Evolutionary conservation across 2,797 vertebrate genomes (phyloP), one percentile per base, ranked within the genome.

Genomic region (Lithobates sylvaticus): DNA sequence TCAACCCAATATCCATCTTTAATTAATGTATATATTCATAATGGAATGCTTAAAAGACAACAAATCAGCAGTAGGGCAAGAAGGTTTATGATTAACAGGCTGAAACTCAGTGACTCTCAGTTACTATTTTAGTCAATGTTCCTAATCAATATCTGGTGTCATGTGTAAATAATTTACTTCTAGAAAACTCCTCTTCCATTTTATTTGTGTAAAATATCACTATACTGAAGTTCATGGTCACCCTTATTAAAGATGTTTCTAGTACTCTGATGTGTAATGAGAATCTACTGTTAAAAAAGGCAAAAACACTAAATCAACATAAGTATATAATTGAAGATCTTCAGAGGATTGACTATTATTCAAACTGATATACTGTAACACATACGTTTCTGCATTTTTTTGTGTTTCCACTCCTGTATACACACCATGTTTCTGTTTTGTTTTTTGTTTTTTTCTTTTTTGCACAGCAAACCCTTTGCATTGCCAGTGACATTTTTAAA

Each of bases 81-180:
- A 18, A 10, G 61, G 83, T 73, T 85, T 67, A 78, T 85, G 21
- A 85, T 85, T 85, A 78, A 85, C 58, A 34, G 15, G 50, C 0
- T 58, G 36, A 78, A 29, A 71, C 54, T 61, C 65, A 73, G 67
- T 42, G 16, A 71, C 47, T 71, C 34, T 69, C 42, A 18, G 39
- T 78, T 36, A 64, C 83, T 85, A 73, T 73, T 85, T 78, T 73
- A 73, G 76, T 64, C 76, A 44, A 42, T 72, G 76, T 47, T 39
- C 18, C 83, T 67, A 73, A 85, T 85, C 84, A 36, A 79, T 73
- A 29, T 47, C 23, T 32, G n/a, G 64, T 72, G 54, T 70, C 44
- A 39, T 34, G 16, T 44, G 83, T 84, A 78, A 85, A 85, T 85
- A 67, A 85, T 85, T 85, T 80, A 85, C 84, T 68, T 85, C 44